Conservation (phyloP, 64 coral and sea anemone species). For the Anthopleura sola region DNA sequence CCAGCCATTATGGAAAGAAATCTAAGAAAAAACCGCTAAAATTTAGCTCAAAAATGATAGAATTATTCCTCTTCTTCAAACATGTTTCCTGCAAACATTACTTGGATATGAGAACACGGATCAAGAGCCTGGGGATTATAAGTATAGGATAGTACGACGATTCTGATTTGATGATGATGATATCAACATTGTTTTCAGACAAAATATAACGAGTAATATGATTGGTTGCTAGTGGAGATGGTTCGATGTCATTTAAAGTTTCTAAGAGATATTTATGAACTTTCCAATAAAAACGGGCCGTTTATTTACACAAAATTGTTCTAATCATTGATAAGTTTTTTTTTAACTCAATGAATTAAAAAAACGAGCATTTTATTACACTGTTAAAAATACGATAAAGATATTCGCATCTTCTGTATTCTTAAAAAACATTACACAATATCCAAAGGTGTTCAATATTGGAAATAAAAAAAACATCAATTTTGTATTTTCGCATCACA, state of each 20-base stretch:
- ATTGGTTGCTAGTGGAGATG: background rate
- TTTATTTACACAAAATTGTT: no score
- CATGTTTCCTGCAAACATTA: background rate
- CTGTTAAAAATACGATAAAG: no score
- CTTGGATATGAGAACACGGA: conserved; percentile 6
- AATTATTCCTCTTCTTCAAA: background rate
- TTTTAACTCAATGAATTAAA: background rate
- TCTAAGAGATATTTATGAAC: background rate
- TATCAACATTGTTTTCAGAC: background rate
- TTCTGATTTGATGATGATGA: conserved; percentile 6
- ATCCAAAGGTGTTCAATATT: no score
- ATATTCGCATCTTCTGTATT: no score
- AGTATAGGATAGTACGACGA: background rate
- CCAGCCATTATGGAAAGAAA: conserved; percentile 43
- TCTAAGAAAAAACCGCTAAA: background rate
- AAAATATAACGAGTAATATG: background rate
- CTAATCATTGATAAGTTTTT: background rate
- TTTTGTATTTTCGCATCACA: background rate
- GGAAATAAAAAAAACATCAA: background rate
- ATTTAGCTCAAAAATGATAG: background rate
- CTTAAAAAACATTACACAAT: no score
- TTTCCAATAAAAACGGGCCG: background rate
- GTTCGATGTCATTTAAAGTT: background rate
- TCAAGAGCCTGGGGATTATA: background rate
- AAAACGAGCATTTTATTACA: no score